Conservation (phyloP, 2,113 vertebrate species). For the Sigmodon hispidus region DNA sequence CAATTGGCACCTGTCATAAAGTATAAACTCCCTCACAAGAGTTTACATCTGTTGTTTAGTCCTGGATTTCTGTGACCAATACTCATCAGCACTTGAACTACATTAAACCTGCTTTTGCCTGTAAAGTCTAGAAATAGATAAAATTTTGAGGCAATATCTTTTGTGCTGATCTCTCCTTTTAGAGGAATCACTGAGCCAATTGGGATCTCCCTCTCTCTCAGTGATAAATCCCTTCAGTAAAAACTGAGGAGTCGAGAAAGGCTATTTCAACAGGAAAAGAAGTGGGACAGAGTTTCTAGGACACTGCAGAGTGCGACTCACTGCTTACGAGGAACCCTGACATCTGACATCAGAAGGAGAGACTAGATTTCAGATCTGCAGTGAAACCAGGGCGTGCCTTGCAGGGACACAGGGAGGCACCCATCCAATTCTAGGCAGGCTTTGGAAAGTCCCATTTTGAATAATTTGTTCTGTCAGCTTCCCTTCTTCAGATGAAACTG, state of each 20-base stretch:
- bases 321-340: not conserved
- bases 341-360: conserved; percentile 54
- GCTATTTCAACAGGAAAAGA: not conserved
- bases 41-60: not conserved
- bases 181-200: not conserved
- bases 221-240: not conserved
- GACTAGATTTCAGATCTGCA: conserved; percentile 64
- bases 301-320: not conserved
- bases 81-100: not conserved
- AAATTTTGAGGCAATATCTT: not conserved
- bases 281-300: not conserved
- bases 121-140: not conserved
- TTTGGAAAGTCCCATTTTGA: conserved; percentile 73
- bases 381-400: conserved; percentile 70
- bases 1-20: not conserved
- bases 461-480: conserved; percentile 66
- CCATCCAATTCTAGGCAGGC: conserved; percentile 54
- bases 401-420: conserved; percentile 41
- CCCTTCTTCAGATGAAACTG: conserved; percentile 63
- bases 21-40: too few species aligned
- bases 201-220: not conserved
- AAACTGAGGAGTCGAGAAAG: not conserved
- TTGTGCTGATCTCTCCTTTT: not conserved
- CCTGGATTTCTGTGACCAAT: not conserved
- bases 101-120: not conserved